These are phyloP conservation scores for Dolichallabes microphthalmus DNA, from an alignment of 2,113 vertebrate genomes.

Conservation along the genomic window DNA sequence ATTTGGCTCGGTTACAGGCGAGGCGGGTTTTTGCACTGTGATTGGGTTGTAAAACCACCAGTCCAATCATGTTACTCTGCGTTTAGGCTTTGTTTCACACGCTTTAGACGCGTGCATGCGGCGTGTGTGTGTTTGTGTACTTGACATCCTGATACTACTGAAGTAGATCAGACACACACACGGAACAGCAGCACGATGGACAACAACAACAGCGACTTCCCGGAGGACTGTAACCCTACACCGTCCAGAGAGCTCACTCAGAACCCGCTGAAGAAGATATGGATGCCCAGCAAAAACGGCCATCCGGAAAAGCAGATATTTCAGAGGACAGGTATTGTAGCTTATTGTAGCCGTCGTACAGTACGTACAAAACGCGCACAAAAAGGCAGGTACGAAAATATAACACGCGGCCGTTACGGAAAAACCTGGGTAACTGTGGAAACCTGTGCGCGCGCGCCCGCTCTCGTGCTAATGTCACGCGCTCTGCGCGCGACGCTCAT, in stretches of 20 bases:
- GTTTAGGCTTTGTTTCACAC: not conserved
- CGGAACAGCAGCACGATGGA: slow-evolving; percentile 55
- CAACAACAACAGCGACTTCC: slow-evolving; percentile 50
- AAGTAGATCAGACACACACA: not conserved
- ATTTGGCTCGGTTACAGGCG: not conserved
- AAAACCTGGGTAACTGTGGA: not conserved
- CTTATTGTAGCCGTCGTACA: too few species aligned
- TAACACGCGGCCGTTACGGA: not conserved
- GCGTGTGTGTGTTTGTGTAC: not conserved
- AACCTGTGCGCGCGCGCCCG: not conserved
- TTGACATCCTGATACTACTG: not conserved
- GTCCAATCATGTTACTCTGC: not conserved
- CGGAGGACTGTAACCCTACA: slow-evolving; percentile 54
- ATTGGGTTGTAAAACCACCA: not conserved
- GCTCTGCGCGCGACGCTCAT: not conserved
- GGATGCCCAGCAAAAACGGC: slow-evolving; percentile 89
- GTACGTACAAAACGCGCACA: not conserved
- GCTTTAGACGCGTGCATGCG: not conserved
- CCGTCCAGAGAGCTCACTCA: slow-evolving; percentile 83
- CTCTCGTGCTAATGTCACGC: not conserved
- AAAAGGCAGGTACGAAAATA: not conserved
- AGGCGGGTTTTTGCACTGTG: not conserved
- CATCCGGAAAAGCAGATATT: slow-evolving; percentile 81
- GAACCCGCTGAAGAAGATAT: slow-evolving; percentile 90
- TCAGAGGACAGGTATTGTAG: slow-evolving; percentile 78